Evolutionary conservation across 2,113 vertebrate species (phyloP).

Genomic region (Paramormyrops kingsleyae): DNA sequence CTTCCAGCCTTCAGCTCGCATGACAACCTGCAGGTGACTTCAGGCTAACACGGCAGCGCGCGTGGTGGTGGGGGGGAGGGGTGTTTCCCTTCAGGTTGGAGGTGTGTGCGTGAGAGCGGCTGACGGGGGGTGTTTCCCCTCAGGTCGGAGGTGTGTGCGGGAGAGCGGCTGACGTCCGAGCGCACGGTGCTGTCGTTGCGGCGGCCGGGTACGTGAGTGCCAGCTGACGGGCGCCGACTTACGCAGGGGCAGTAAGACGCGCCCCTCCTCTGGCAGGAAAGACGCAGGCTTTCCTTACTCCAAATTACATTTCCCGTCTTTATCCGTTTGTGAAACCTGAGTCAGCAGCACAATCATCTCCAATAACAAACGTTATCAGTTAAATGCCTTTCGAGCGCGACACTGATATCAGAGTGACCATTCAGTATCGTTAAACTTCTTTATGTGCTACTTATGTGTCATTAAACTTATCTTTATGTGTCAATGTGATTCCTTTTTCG

Average conservation of each 20-base stretch:
- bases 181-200: constrained; percentile 30
- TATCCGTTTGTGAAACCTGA: constrained; percentile 4
- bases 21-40: not conserved
- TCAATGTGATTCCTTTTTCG: not conserved
- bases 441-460: not conserved
- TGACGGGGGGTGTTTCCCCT: constrained; percentile 25
- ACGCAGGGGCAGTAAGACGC: not conserved
- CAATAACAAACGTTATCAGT: not conserved
- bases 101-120: constrained; percentile 13
- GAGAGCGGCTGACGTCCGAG: constrained; percentile 32
- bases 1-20: not conserved
- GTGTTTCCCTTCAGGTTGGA: not conserved
- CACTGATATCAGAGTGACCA: not conserved
- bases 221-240: not conserved
- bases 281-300: constrained; percentile 58
- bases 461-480: not conserved
- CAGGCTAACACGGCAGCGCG: not conserved
- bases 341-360: not conserved
- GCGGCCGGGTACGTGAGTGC: constrained; percentile 7
- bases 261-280: constrained; percentile 27
- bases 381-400: not conserved
- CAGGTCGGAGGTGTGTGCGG: constrained; percentile 8
- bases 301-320: constrained; percentile 33
- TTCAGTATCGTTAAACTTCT: not conserved
- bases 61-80: not conserved